Percentiles rank a stretch among this genome's conserved stretches.
phyloP scores from a whole-genome alignment of 2,797 vertebrate genomes.

The Hoplostethus mediterraneus region DNA sequence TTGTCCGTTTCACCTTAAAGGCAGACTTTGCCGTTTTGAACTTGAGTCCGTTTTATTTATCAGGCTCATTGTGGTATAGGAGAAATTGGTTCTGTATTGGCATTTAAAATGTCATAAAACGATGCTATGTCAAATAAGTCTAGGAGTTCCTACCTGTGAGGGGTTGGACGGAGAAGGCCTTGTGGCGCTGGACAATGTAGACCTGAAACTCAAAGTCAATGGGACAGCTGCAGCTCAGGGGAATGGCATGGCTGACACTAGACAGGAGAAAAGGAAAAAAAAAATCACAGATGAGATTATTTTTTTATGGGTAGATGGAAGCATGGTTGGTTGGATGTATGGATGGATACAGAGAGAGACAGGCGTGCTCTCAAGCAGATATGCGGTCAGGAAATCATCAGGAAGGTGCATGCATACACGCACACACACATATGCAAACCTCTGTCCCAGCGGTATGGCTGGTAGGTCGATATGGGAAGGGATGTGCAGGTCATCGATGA shows the following conservation, averaged over 20 bases:
- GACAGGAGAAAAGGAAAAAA: conserved; percentile 47
- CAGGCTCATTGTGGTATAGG: no score
- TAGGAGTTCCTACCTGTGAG: conserved; percentile 81
- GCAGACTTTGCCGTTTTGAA: no score
- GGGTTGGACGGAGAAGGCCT: conserved; percentile 89
- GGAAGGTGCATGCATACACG: conserved; percentile 3
- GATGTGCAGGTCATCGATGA: conserved; percentile 88
- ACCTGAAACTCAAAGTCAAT: conserved; percentile 93
- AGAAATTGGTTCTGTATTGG: no score
- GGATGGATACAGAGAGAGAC: conserved; percentile 68
- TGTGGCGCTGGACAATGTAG: conserved; percentile 83
- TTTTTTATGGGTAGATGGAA: conserved; percentile 29
- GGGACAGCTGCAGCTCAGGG: conserved; percentile 92
- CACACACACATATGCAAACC: conserved; percentile 78
- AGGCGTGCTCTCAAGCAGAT: conserved; percentile 33
- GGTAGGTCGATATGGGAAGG: conserved; percentile 89
- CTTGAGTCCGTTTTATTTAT: no score
- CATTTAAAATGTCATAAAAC: no score
- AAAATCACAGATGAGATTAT: conserved; percentile 12
- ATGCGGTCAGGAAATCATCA: conserved; percentile 39
- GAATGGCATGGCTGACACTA: conserved; percentile 87
- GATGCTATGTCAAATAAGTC: no score
- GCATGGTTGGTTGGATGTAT: conserved; percentile 23
- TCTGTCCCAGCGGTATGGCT: conserved; percentile 87
- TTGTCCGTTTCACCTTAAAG: neutral